These are phyloP conservation scores for Muscicapa striata DNA, from an alignment of 2,797 vertebrate species.

Conservation along the genomic window DNA sequence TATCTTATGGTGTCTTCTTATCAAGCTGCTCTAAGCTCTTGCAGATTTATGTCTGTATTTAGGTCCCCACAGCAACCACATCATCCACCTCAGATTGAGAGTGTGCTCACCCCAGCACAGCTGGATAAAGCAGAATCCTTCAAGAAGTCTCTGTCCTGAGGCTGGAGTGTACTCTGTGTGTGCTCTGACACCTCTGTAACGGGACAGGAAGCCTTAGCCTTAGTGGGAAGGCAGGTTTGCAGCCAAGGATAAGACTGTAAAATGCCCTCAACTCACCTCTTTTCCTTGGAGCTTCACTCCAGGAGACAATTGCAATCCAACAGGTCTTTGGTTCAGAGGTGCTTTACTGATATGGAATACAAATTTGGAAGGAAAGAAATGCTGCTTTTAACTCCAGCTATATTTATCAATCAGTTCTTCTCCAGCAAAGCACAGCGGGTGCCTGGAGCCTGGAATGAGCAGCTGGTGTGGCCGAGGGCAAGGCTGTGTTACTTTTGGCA, in stretches of 20 bases:
- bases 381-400: not conserved
- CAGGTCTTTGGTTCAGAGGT: not conserved
- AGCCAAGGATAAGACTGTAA: conserved; percentile 7
- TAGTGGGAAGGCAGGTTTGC: not conserved
- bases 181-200: not conserved
- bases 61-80: not conserved
- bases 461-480: conserved; percentile 47
- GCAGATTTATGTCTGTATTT: not conserved
- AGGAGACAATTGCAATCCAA: not conserved
- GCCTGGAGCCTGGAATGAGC: conserved; percentile 26
- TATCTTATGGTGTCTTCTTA: not conserved
- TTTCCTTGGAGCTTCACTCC: not conserved
- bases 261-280: not conserved
- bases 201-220: not conserved
- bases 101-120: not conserved
- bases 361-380: not conserved
- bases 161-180: not conserved
- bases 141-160: not conserved
- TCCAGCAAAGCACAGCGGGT: not conserved
- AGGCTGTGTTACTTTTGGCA: conserved; percentile 63
- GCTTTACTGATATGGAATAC: not conserved
- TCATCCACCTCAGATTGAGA: not conserved
- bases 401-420: conserved; percentile 21
- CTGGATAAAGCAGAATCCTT: not conserved
- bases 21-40: not conserved